These are phyloP conservation scores for Oncorhynchus gorbuscha DNA, from an alignment of 2,113 vertebrate species.

Conservation along the genomic window DNA sequence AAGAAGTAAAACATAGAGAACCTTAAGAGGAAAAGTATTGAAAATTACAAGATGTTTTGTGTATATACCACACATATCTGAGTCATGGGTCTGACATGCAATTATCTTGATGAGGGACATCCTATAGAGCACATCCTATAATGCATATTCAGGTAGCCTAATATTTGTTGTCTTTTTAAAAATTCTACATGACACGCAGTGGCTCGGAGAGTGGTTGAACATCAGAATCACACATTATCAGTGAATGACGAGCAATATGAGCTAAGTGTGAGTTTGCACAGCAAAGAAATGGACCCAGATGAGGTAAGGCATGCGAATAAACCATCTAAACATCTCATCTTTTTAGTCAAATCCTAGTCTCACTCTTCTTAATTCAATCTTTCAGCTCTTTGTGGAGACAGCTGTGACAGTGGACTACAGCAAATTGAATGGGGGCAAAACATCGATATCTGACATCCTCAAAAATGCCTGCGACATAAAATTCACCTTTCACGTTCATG, in stretches of 20 bases:
- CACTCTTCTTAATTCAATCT: not conserved
- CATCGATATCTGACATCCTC: constrained; percentile 45
- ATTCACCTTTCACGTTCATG: constrained; percentile 41
- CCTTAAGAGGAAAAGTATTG: not conserved
- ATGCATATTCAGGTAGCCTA: not conserved
- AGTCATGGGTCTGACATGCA: not conserved
- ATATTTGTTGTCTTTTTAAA: not conserved
- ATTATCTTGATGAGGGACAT: not conserved
- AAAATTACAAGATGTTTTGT: not conserved
- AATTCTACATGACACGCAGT: constrained; percentile 40
- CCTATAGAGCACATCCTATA: not conserved
- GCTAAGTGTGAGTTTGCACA: constrained; percentile 41
- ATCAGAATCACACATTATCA: constrained; percentile 41
- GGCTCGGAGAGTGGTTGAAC: constrained; percentile 49
- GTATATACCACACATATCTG: no score
- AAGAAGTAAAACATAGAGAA: not conserved
- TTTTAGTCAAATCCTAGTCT: not conserved
- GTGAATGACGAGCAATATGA: constrained; percentile 44
- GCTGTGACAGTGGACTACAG: constrained; percentile 54
- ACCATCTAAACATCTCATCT: not conserved
- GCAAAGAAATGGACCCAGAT: constrained; percentile 44
- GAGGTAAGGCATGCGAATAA: constrained; percentile 48
- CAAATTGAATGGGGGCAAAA: constrained; percentile 55
- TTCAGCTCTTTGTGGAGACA: constrained; percentile 51
- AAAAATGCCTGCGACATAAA: constrained; percentile 38